Evolutionary conservation across 2,888 invertebrate species (phyloP), one percentile per base, ranked within the genome.

Genomic region (Cheiracanthium punctorium): DNA sequence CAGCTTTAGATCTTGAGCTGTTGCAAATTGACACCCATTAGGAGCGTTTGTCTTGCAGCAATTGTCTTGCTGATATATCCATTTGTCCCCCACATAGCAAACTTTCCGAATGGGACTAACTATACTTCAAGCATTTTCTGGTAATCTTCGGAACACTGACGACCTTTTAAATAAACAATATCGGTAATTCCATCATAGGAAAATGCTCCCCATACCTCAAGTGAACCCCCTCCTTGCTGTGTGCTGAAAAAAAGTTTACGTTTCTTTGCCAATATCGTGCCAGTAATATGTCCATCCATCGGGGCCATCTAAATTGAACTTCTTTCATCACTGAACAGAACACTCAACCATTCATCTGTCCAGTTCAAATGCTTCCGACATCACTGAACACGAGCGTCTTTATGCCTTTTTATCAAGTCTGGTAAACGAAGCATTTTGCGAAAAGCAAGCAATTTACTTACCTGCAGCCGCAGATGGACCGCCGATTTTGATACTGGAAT

Each of bases 221-320:
- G 14, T 43, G 73, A 73, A 48, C 52, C 30, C 0, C 5, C 73
- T 71, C 73, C 52, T 73, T 73, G 73, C 32, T 52, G 73, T 28
- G 48, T 48, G 73, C 73, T 48, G 48, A 52, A 52, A 48, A n/a
- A 52, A 52, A 52, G 24, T 52, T 52, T 17, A 17, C n/a, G 52
- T 5, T 52, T 52, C 52, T 17, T 52, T 52, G 52, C 52, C 7
- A 52, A 52, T 52, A 52, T 52, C 52, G 17, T 52, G 24, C 24
- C 52, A 52, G 52, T 52, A 52, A 52, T 17, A 48, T 73, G 29
- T 17, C 73, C 73, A 48, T 7, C 48, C 73, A 73, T 73, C 48
- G 14, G 73, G 73, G 52, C 48, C 73, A 73, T 73, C 73, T 73
- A 73, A 73, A 73, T 73, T 73, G 48, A 73, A 73, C 29, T 73